Base-by-base conservation (phyloP, 2,797 vertebrate genomes). In the Scolopax rusticola region DNA sequence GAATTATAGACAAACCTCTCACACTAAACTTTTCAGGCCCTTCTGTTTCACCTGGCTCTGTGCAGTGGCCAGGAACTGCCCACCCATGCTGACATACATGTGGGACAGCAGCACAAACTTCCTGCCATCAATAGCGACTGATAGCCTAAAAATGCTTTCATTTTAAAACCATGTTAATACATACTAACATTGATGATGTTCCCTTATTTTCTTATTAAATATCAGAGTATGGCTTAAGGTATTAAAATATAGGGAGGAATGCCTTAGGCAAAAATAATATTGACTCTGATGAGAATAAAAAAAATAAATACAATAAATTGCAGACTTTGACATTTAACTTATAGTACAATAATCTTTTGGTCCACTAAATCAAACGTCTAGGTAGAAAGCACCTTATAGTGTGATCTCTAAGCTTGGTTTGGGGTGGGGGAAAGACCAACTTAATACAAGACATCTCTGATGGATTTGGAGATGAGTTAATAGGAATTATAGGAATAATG, bases 1-100 rank as follows among this genome's bases (percentile, higher is more conserved):
- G 5, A 51, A 36, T 47, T 30, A 71, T 54, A 60, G 17, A 20
- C 8, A 38, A 63, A 36, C 1, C 11, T 5, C 13, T 53, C 11
- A 56, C 25, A 50, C 8, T 48, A 19, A 38, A n/a, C 27, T 21
- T 48, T 65, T 60, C 30, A 53, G 23, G 21, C 3, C 27, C 6
- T 38, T 87, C 56, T 79, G 8, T 36, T 67, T 56, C 17, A 7
- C 6, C 30, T 59, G 30, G 10, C 7, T 4, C 47, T 61, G 8
- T 50, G 53, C 25, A 36, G 20, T 0, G 1, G 12, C 1, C 2
- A 4, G 12, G 15, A 47, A 24, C 33, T 79, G 24, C 59, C 16
- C 3, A 23, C 3, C 9, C 8, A 7, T 43, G 7, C 11, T 68
- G 8, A 15, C 20, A 10, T 50, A 16, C 3, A 1, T 23, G 4